phyloP scores from a whole-genome alignment of 2,797 vertebrate genomes.

The Novumbra hubbsi region DNA sequence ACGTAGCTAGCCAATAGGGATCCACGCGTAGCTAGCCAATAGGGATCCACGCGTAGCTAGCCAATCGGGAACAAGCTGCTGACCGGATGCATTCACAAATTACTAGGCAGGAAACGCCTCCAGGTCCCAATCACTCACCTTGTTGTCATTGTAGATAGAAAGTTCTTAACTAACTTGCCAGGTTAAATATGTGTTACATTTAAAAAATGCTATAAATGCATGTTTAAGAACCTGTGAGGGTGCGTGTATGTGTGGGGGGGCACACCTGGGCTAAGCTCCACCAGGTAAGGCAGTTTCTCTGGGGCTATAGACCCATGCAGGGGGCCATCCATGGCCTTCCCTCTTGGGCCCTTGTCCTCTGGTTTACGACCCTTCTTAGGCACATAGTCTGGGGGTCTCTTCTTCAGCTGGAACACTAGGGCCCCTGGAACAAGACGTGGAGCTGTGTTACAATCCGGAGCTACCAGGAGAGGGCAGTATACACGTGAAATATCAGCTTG shows the following conservation, averaged over 20 bases:
- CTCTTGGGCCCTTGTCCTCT: constrained; percentile 78
- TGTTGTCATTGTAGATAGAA: no score
- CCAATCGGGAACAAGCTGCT: neutral
- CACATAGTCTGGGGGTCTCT: constrained; percentile 85
- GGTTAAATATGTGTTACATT: no score
- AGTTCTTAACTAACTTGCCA: no score
- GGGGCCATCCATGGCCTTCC: constrained; percentile 73
- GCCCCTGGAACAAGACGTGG: constrained; percentile 69
- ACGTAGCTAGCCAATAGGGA: no score
- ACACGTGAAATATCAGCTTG: neutral
- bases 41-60: no score
- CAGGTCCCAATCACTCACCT: constrained; percentile 42
- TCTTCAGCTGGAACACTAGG: constrained; percentile 94
- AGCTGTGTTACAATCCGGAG: neutral
- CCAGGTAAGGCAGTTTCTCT: constrained; percentile 94
- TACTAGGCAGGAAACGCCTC: neutral
- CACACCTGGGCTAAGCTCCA: constrained; percentile 96
- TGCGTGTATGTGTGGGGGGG: neutral
- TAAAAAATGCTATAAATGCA: neutral
- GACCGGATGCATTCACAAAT: neutral
- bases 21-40: no score
- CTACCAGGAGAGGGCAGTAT: constrained; percentile 43
- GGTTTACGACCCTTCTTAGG: constrained; percentile 83
- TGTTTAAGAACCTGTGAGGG: constrained; percentile 12
- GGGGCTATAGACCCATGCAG: constrained; percentile 80